These are phyloP conservation scores for Puntigrus tetrazona DNA, from an alignment of 2,113 vertebrate genomes.

Conservation along the genomic window DNA sequence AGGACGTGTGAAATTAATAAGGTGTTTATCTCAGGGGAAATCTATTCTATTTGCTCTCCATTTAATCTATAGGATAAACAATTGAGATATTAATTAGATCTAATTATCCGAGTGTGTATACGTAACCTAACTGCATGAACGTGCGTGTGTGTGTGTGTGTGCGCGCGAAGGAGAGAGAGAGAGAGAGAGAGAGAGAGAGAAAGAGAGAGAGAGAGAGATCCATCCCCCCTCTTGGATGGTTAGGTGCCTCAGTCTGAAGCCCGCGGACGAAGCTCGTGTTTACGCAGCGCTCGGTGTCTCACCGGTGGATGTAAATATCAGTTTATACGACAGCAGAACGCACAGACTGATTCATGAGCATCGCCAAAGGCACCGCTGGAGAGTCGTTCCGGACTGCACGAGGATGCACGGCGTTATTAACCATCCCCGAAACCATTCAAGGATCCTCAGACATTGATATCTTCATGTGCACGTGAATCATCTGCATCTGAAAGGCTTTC, in stretches of 20 bases:
- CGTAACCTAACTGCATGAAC: background rate
- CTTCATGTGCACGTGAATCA: background rate
- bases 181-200: background rate
- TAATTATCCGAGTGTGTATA: background rate
- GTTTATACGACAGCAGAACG: background rate
- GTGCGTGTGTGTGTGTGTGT: background rate
- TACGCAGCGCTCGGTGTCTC: background rate
- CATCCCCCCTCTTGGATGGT: constrained; percentile 2
- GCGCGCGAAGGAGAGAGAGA: background rate
- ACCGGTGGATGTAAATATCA: constrained; percentile 21
- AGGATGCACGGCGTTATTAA: background rate
- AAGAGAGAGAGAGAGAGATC: background rate
- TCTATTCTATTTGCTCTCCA: background rate
- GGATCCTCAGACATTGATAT: constrained; percentile 9
- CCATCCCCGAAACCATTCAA: background rate
- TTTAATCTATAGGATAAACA: background rate
- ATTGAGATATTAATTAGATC: constrained; percentile 1
- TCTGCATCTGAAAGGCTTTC: constrained; percentile 21
- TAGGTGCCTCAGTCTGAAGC: constrained; percentile 24
- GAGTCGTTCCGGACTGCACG: background rate
- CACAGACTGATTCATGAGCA: constrained; percentile 21
- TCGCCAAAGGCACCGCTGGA: background rate
- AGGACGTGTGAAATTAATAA: background rate
- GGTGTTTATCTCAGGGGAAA: background rate
- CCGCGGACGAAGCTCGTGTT: constrained; percentile 7